Conservation (phyloP, 1,140 invertebrate species). For the Drosophila bipectinata region DNA sequence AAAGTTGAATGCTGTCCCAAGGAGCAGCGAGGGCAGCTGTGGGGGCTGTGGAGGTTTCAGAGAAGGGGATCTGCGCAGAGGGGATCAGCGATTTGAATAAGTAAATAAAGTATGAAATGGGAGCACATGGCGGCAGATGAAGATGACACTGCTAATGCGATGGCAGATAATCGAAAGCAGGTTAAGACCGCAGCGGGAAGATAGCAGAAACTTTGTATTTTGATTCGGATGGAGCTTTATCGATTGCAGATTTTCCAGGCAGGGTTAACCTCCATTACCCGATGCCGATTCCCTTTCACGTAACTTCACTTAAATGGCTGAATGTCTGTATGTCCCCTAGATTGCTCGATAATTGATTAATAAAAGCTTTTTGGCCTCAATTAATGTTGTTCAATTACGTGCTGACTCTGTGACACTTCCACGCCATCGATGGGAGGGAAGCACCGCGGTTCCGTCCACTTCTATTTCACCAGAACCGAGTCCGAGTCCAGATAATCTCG, state of each 20-base stretch:
- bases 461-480: neutral
- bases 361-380: conserved; percentile 39
- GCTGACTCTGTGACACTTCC: conserved; percentile 46
- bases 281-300: conserved; percentile 4
- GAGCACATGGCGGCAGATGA: conserved; percentile 70
- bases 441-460: conserved; percentile 6
- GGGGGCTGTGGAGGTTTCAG: conserved; percentile 8
- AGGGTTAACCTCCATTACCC: neutral
- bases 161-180: conserved; percentile 55
- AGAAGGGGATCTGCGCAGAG: conserved; percentile 3
- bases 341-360: conserved; percentile 65
- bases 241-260: neutral
- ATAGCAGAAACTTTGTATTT: conserved; percentile 14
- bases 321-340: conserved; percentile 13
- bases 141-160: conserved; percentile 72
- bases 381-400: conserved; percentile 58
- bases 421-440: conserved; percentile 24
- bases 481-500: conserved; percentile 51
- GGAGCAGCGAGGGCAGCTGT: conserved; percentile 36
- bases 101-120: conserved; percentile 70
- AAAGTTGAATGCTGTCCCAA: conserved; percentile 70
- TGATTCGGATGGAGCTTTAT: conserved; percentile 5
- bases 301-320: neutral
- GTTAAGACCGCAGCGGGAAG: conserved; percentile 28
- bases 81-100: conserved; percentile 75